Conservation (phyloP, 2,113 vertebrate genomes). For the Falco punctatus region DNA sequence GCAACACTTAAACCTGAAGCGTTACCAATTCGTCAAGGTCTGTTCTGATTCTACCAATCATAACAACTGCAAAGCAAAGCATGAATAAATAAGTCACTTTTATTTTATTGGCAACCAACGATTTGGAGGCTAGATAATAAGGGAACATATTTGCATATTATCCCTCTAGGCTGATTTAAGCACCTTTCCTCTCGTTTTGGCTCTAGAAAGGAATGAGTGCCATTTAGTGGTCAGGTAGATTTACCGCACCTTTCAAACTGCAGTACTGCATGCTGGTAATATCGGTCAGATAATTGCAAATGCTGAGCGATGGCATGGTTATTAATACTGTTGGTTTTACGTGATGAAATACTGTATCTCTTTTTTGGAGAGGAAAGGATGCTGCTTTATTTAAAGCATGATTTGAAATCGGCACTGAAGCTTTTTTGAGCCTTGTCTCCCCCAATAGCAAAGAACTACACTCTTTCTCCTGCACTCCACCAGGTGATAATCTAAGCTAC, state of each 20-base stretch:
- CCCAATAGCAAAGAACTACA: background rate
- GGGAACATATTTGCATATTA: background rate
- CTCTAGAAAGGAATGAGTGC: constrained; percentile 20
- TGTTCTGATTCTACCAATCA: background rate
- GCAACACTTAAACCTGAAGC: background rate
- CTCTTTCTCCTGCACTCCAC: background rate
- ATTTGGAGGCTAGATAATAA: background rate
- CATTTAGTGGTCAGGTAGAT: constrained; percentile 31
- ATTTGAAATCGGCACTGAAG: background rate
- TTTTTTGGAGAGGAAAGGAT: background rate
- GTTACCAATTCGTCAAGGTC: background rate
- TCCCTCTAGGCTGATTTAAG: background rate
- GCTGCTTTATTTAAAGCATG: background rate
- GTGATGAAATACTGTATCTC: background rate
- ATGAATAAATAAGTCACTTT: background rate
- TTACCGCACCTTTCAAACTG: background rate
- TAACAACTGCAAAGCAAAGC: background rate
- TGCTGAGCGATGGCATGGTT: rapidly evolving
- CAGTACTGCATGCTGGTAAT: background rate
- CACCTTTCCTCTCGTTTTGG: background rate
- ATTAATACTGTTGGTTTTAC: background rate
- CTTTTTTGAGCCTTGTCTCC: background rate
- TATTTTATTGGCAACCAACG: background rate
- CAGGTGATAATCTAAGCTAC: background rate
- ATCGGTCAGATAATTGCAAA: background rate